phyloP scores from a whole-genome alignment of 1,140 invertebrate genomes.

The Lepidurus packardi region DNA sequence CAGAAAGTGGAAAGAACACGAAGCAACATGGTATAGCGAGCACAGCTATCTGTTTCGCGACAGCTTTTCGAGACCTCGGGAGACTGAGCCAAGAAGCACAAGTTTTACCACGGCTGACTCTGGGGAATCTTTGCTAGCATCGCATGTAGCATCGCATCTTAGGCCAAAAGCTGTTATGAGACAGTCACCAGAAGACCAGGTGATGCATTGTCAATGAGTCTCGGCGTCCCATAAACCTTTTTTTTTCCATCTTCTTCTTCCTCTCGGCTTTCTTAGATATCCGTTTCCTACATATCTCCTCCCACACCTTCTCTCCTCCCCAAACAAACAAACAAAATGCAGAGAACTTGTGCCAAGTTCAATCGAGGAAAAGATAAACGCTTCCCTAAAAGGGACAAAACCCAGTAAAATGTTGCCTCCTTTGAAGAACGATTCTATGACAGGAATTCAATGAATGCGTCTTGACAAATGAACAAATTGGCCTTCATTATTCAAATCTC shows the following conservation, averaged over 20 bases:
- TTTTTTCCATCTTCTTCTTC: neutral
- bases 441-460: neutral
- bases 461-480: neutral
- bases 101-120: conserved; percentile 5
- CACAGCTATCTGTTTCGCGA: conserved; percentile 18
- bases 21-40: conserved; percentile 21
- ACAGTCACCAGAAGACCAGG: conserved; percentile 9
- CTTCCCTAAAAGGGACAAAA: neutral
- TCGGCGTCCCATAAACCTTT: neutral
- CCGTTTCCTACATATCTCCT: neutral
- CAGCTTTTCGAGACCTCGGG: conserved; percentile 10
- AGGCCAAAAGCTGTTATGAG: conserved; percentile 7
- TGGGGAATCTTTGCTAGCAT: conserved; percentile 12
- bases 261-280: neutral
- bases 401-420: no score
- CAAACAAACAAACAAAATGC: no score
- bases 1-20: conserved; percentile 12
- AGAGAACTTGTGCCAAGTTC: no score
- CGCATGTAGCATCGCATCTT: neutral
- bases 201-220: conserved; percentile 21
- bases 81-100: neutral
- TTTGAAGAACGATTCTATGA: no score
- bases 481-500: neutral
- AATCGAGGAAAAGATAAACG: neutral
- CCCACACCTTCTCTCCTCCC: neutral